Base-by-base conservation (phyloP, 2,888 invertebrate species). In the Tethea ocularis region DNA sequence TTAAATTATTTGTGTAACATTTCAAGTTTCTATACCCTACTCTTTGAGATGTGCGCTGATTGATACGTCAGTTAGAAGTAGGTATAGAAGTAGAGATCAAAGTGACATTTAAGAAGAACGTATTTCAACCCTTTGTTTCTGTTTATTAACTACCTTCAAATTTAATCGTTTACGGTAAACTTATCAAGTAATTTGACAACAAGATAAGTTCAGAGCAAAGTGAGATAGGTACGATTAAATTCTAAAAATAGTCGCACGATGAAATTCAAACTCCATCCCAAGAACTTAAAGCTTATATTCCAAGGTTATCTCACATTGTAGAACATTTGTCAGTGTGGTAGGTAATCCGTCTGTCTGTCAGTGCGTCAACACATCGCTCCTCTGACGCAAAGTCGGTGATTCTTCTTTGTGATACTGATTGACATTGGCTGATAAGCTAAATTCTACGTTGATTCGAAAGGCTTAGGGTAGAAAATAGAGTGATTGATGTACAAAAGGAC, bases 341-440 rank as follows among this genome's bases (percentile, higher is more conserved):
- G 75, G 84, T 87, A 86, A 88, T 88, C 86, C 78, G 85, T 84
- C 84, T 84, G 84, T 84, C 88, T 86, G 86, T 86, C 85, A 80
- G 80, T 83, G 77, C 82, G 85, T 87, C 82, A 80, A 83, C 84
- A 83, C 83, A 81, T 80, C 74, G 68, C 71, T 57, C 26, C 56
- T 72, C 77, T 75, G 82, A 77, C 81, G 81, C 70, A 74, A 77
- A 82, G 81, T 82, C 85, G 82, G 80, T 78, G 83, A 86, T 87
- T 85, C 83, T 85, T 86, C 86, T 83, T 80, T 80, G 80, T 82
- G 82, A 84, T 83, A 75, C 83, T 85, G 88, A 88, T 87, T 87
- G 89, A 88, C 86, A 82, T 73, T 68, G 67, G 76, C 78, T 82
- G 88, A 88, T 88, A 88, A 87, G 82, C 82, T 75, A 83, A 84